Evolutionary conservation across 2,888 invertebrate species (phyloP).

Genomic region (Shargacucullia verbasci): DNA sequence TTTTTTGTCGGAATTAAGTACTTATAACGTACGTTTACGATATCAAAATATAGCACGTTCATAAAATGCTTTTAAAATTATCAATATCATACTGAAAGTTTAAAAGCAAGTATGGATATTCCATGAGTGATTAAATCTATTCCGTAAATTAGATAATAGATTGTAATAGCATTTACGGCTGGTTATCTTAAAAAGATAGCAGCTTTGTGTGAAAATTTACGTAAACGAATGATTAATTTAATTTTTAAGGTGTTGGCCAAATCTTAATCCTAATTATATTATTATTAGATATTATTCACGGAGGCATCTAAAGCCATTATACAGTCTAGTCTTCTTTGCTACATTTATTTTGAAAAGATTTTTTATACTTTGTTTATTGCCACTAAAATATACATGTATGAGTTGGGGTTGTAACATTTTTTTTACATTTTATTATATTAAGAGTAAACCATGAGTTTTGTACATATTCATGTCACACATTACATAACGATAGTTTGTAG

Average conservation of each 20-base stretch:
- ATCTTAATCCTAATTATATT: not conserved
- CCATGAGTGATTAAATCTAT: slow-evolving; percentile 40
- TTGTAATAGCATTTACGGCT: slow-evolving; percentile 33
- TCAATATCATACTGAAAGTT: slow-evolving; percentile 43
- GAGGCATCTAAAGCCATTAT: slow-evolving; percentile 42
- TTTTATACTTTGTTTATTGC: slow-evolving; percentile 13
- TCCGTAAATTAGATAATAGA: slow-evolving; percentile 37
- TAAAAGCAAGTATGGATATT: slow-evolving; percentile 39
- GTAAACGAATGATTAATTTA: slow-evolving; percentile 15
- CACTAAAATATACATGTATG: not conserved
- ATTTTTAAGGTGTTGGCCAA: slow-evolving; percentile 18
- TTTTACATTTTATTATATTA: slow-evolving; percentile 18
- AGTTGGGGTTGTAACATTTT: slow-evolving; percentile 7
- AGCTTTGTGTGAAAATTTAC: slow-evolving; percentile 24
- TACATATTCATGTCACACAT: slow-evolving; percentile 23
- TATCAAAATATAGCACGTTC: slow-evolving; percentile 26
- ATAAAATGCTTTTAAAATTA: slow-evolving; percentile 30
- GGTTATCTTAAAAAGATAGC: slow-evolving; percentile 26
- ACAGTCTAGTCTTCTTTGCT: slow-evolving; percentile 53
- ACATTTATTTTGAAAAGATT: slow-evolving; percentile 7
- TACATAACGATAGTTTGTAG: slow-evolving; percentile 14
- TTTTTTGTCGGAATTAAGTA: too few relatives aligned
- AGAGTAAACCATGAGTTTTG: slow-evolving; percentile 17
- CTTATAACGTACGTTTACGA: slow-evolving; percentile 27
- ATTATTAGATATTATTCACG: not conserved